Conservation (phyloP, 2,113 vertebrate species). For the Phasianus colchicus region DNA sequence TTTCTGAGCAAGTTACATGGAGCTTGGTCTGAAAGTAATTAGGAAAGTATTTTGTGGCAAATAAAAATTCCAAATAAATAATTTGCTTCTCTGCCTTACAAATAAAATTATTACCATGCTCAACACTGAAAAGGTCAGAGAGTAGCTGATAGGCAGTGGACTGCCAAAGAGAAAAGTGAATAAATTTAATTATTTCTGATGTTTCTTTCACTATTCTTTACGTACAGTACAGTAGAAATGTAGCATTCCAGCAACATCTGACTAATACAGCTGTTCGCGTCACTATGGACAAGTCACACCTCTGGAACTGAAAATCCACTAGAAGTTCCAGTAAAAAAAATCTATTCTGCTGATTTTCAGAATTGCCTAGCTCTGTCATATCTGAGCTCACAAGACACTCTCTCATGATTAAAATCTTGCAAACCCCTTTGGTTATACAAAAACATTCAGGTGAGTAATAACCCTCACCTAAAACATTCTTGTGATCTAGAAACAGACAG, state of each 20-base stretch:
- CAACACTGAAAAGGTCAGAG: not conserved
- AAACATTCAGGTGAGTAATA: not conserved
- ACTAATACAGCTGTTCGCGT: not conserved
- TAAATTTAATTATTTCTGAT: not conserved
- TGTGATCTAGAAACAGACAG: not conserved
- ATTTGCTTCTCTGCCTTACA: conserved; percentile 19
- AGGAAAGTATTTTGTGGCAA: conserved; percentile 32
- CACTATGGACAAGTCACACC: not conserved
- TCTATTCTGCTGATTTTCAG: not conserved
- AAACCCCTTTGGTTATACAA: not conserved
- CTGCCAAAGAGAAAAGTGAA: not conserved
- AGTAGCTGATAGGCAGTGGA: not conserved
- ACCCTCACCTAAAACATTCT: not conserved
- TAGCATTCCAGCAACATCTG: not conserved
- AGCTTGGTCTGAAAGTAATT: conserved; percentile 55
- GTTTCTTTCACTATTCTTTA: not conserved
- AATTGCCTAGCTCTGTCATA: not conserved
- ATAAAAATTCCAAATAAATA: conserved; percentile 47
- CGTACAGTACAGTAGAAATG: not conserved
- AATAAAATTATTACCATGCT: not conserved
- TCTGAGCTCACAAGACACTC: not conserved
- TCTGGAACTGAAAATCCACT: not conserved
- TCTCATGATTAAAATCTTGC: not conserved
- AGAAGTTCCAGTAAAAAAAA: not conserved
- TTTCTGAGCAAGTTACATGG: conserved; percentile 28